These are phyloP conservation scores for Triops longicaudatus DNA, from an alignment of 1,140 invertebrate genomes.

Conservation along the genomic window DNA sequence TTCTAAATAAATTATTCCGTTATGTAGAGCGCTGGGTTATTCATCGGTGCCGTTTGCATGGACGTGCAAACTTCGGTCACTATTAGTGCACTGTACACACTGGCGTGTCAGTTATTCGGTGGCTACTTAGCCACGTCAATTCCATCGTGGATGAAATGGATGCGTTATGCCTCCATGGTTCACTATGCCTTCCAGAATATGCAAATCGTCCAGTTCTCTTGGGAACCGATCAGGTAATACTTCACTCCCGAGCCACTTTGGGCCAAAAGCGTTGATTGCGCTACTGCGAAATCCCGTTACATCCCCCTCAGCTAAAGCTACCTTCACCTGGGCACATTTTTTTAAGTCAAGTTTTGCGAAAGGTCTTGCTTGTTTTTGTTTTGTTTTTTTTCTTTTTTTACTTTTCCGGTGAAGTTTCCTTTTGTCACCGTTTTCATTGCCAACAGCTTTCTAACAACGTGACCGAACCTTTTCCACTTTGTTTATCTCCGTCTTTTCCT, in stretches of 20 bases:
- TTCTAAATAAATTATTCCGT: constrained; percentile 15
- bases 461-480: no score
- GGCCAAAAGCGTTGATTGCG: neutral
- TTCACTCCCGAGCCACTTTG: constrained; percentile 34
- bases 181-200: constrained; percentile 80
- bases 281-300: constrained; percentile 5
- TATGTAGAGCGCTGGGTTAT: constrained; percentile 67
- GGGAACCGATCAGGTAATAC: constrained; percentile 60
- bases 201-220: constrained; percentile 71
- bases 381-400: constrained; percentile 18
- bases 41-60: constrained; percentile 70
- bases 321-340: constrained; percentile 19
- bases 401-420: neutral
- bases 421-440: constrained; percentile 16
- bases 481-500: no score
- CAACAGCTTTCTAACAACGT: neutral
- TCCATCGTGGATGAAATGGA: constrained; percentile 67
- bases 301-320: constrained; percentile 1
- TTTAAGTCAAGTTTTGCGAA: neutral
- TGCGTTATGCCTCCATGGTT: constrained; percentile 63
- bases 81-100: constrained; percentile 66
- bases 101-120: constrained; percentile 70
- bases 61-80: constrained; percentile 73
- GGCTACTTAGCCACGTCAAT: constrained; percentile 73
- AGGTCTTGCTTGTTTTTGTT: no score